phyloP scores from a whole-genome alignment of 53 echinoderm and acorn worm genomes.

The Temnopleurus reevesii region DNA sequence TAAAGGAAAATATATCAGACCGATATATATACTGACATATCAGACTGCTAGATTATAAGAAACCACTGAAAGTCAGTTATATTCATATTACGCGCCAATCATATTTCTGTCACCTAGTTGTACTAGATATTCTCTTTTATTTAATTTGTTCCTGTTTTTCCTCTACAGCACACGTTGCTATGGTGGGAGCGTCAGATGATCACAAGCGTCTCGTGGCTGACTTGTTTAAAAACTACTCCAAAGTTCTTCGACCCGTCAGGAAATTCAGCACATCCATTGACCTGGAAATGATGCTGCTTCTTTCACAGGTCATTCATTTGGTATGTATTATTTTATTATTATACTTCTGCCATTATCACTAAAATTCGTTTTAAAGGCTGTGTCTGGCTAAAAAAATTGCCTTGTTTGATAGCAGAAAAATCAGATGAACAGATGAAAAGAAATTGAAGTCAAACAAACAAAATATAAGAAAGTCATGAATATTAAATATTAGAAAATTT shows the following conservation, averaged over 20 bases:
- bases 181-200: slow-evolving; percentile 5
- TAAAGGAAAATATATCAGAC: too few relatives aligned
- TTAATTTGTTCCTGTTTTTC: too few relatives aligned
- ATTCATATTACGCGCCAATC: too few relatives aligned
- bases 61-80: too few relatives aligned
- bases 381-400: neutral
- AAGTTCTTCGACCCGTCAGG: slow-evolving; percentile 76
- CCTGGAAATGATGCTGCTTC: slow-evolving; percentile 74
- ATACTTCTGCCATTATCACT: neutral
- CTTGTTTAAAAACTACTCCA: slow-evolving; percentile 63
- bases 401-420: neutral
- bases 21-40: too few relatives aligned
- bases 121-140: too few relatives aligned
- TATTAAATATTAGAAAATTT: too few relatives aligned
- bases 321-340: slow-evolving; percentile 58
- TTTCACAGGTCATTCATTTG: slow-evolving; percentile 89
- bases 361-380: neutral
- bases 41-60: too few relatives aligned
- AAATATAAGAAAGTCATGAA: too few relatives aligned
- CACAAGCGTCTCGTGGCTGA: slow-evolving; percentile 39
- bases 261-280: slow-evolving; percentile 63
- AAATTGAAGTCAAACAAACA: too few relatives aligned
- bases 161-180: neutral
- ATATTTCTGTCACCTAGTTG: too few relatives aligned
- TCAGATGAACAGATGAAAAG: neutral